Base-by-base conservation (phyloP, 2,113 vertebrate genomes). In the Chauna torquata region DNA sequence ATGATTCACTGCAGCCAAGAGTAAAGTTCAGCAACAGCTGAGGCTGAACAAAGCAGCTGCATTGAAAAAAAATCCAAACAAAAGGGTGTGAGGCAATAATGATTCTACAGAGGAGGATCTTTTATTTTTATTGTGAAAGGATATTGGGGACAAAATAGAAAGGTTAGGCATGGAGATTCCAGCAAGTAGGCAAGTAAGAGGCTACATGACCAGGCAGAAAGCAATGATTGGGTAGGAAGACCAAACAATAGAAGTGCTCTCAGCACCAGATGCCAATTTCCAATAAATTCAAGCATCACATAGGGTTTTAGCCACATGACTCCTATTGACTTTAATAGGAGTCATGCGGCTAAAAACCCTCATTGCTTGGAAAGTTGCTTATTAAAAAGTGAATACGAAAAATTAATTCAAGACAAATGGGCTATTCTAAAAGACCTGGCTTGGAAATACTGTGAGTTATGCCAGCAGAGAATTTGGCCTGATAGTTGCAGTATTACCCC, bases 311-410 rank as follows among this genome's bases (percentile, higher is more conserved):
- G 62, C 96, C 89, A 92, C 96, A 97, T 78, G 96, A 70, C 75
- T 97, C 89, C 87, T 91, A 92, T 96, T 96, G 95, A 94, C 91
- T 95, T 91, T 96, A 96, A 97, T 96, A 94, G 95, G 91, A 97
- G 66, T 94, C 96, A 88, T 90, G 96, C 89, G 44, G 96, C 94
- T 97, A 91, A 95, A 97, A 86, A 12, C 75, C 62, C 82, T 95
- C 38, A 34, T 92, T 92, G 84, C 94, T 91, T 89, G 78, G 91
- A 92, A 97, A 96, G 91, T 95, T 96, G 94, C 87, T 96, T 97
- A 96, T 97, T 97, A 96, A 95, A 97, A 90, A 95, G 45, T 78
- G 89, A 94, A 94, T 87, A 34, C 12, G 0, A 96, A 95, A 94
- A 95, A 96, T 44, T 88, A 96, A 95, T 89, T 97, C 44, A 66